Evolutionary conservation across 2,888 invertebrate genomes (phyloP), one percentile per base, ranked within the genome.

Genomic region (Argynnis bischoffii): DNA sequence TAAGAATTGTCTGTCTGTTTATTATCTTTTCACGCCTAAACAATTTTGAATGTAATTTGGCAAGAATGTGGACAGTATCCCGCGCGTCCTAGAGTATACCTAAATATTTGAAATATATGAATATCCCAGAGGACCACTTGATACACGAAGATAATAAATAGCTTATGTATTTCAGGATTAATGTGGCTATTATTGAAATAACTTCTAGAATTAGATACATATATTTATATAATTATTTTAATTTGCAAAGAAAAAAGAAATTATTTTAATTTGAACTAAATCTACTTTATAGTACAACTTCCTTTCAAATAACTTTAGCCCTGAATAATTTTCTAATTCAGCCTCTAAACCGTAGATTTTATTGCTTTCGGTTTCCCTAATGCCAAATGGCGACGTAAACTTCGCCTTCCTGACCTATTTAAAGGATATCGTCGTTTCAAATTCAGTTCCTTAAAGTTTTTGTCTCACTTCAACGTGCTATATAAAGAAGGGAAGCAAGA

Each of bases 391-490:
- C 84, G 82, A 80, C 87, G 86, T 90, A 92, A 92, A 92, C 89
- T 90, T 91, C 88, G 87, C 84, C 88, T 91, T 91, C 90, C 92
- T 92, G 92, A 92, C 92, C 92, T 90, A 92, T 90, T 92, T 92
- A 88, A 84, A 75, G 86, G 85, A 87, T 89, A 88, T 86, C 81
- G 85, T 81, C 82, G 84, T 84, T 87, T 86, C 84, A 87, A 87
- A 86, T 85, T 82, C 79, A 76, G 76, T 77, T 81, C 79, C 81
- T 71, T 73, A 79, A 81, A 80, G 77, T 77, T 73, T 75, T 73
- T 77, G 76, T 90, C 90, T 80, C 82, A 77, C 76, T 87, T 83
- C 78, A 68, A 69, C 72, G 63, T 74, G 63, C 70, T 68, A 70
- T 70, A 76, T 71, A 67, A 74, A 78, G 85, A 77, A 80, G 82